phyloP scores from a whole-genome alignment of 2,113 vertebrate species.

The Nansenia antarctica region DNA sequence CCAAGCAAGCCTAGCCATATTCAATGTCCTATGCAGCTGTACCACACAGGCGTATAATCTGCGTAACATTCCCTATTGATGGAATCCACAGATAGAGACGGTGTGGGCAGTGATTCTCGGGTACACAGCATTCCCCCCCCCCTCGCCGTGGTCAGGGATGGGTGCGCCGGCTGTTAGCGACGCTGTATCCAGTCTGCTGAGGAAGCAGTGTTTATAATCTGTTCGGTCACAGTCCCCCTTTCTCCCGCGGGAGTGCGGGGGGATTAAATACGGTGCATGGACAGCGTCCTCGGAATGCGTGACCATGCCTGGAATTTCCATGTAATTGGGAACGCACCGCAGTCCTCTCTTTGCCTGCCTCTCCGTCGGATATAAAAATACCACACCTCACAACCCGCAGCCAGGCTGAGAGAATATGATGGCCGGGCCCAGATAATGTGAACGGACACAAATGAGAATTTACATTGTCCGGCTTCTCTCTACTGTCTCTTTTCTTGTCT shows the following conservation, averaged over 20 bases:
- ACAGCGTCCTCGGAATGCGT: conserved; percentile 63
- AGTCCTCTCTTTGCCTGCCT: conserved; percentile 24
- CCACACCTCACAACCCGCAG: conserved; percentile 50
- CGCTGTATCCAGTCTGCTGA: conserved; percentile 65
- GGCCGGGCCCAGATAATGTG: not conserved
- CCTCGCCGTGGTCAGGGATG: conserved; percentile 27
- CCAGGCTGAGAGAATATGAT: conserved; percentile 35
- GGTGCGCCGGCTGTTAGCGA: conserved; percentile 52
- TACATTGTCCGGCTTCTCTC: conserved; percentile 40
- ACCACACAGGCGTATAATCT: conserved; percentile 59
- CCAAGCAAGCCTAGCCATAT: conserved; percentile 11
- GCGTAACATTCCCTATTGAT: conserved; percentile 53
- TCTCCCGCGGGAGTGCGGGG: conserved; percentile 58
- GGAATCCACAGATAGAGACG: conserved; percentile 49
- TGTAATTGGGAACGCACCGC: conserved; percentile 71
- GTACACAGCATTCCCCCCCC: conserved; percentile 36
- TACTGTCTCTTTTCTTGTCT: conserved; percentile 12
- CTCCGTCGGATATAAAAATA: conserved; percentile 36
- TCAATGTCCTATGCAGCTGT: conserved; percentile 48
- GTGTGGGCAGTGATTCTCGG: conserved; percentile 10
- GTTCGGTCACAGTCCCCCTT: conserved; percentile 69
- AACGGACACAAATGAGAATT: conserved; percentile 46
- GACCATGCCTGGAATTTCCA: conserved; percentile 72
- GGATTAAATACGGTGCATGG: conserved; percentile 70
- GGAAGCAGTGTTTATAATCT: conserved; percentile 71